Percentiles rank a stretch among this genome's conserved stretches.
Evolutionary conservation across 2,797 vertebrate species (phyloP).

Genomic region (Dromococcyx pavoninus): DNA sequence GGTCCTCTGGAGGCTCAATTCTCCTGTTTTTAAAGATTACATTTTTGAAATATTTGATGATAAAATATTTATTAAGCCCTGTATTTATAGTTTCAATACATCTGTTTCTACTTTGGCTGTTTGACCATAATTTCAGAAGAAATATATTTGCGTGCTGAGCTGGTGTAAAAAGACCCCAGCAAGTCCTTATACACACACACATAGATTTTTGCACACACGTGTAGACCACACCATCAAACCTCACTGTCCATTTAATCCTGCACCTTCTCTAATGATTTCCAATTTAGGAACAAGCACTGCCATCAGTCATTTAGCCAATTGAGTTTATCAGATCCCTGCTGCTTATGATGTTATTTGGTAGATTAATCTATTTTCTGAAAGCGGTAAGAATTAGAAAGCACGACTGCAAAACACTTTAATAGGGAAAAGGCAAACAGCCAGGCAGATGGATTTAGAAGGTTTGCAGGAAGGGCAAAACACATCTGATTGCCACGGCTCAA

Average conservation of each 20-base stretch:
- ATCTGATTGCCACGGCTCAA: accelerated
- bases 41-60: slow-evolving; percentile 79
- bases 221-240: neutral
- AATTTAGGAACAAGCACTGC: neutral
- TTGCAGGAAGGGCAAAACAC: neutral
- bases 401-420: neutral
- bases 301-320: slow-evolving; percentile 18
- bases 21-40: slow-evolving; percentile 78
- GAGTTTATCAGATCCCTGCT: slow-evolving; percentile 41
- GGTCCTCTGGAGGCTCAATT: slow-evolving; percentile 77
- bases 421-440: neutral
- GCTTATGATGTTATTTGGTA: neutral
- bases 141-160: slow-evolving; percentile 77
- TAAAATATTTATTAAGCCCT: slow-evolving; percentile 81
- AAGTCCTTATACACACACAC: neutral
- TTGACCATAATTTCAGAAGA: slow-evolving; percentile 76
- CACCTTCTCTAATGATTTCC: neutral
- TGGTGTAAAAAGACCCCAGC: slow-evolving; percentile 60
- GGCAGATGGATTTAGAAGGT: neutral
- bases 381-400: neutral
- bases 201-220: neutral
- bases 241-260: neutral
- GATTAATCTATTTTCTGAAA: slow-evolving; percentile 17
- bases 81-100: slow-evolving; percentile 77
- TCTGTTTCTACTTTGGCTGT: slow-evolving; percentile 75